These are phyloP conservation scores for Zhuqinia jingwanae DNA, from an alignment of 2,888 invertebrate genomes.

Conservation along the genomic window DNA sequence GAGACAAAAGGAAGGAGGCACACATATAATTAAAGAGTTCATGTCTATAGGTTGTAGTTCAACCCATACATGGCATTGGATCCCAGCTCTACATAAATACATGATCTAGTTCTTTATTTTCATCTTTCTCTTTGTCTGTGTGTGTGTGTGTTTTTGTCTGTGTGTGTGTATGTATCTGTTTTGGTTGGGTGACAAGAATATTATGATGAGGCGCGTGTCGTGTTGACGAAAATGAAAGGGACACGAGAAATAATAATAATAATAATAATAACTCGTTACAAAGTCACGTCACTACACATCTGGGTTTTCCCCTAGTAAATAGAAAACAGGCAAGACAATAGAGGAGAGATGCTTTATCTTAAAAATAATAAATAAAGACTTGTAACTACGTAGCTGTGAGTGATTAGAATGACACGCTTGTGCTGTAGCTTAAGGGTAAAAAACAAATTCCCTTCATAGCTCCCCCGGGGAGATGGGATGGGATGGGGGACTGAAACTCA, in stretches of 20 bases:
- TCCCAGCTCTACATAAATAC: too few relatives aligned
- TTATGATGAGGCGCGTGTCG: conserved; percentile 53
- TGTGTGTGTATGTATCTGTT: background rate
- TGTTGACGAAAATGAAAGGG: background rate
- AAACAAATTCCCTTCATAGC: too few relatives aligned
- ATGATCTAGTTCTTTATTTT: too few relatives aligned
- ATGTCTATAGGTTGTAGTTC: background rate
- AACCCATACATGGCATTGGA: conserved; percentile 47
- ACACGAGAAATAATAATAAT: too few relatives aligned
- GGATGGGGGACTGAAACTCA: too few relatives aligned
- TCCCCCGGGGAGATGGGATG: too few relatives aligned
- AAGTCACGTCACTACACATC: conserved; percentile 56
- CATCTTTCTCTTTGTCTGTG: background rate
- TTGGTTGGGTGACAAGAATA: conserved; percentile 18
- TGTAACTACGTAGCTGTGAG: too few relatives aligned
- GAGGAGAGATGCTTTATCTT: conserved; percentile 22
- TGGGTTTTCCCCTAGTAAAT: background rate
- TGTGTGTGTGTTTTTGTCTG: too few relatives aligned
- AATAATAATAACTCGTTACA: conserved; percentile 59
- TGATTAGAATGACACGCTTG: too few relatives aligned
- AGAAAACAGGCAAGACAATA: too few relatives aligned
- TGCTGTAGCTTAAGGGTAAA: too few relatives aligned
- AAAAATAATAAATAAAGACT: conserved; percentile 26
- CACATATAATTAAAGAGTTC: background rate
- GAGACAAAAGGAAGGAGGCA: too few relatives aligned